phyloP scores from a whole-genome alignment of 1,140 invertebrate species.

The Anadara kagoshimensis region DNA sequence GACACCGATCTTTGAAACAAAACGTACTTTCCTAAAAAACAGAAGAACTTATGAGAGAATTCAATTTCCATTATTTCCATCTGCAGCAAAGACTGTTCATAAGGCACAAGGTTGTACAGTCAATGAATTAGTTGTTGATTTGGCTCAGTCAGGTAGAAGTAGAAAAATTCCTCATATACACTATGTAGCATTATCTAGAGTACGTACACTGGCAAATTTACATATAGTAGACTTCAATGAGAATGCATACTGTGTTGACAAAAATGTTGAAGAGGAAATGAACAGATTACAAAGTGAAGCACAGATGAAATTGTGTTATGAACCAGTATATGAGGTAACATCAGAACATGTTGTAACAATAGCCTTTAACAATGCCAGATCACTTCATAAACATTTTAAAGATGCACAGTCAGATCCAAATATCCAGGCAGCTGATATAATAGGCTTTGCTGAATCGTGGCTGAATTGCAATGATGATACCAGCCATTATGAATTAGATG shows the following conservation, averaged over 20 bases:
- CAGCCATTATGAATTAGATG: not conserved
- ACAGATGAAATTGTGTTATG: not conserved
- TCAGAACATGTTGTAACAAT: slow-evolving; percentile 5
- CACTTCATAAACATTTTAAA: slow-evolving; percentile 16
- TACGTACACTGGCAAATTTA: slow-evolving; percentile 5
- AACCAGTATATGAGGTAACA: slow-evolving; percentile 3
- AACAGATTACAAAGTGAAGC: slow-evolving; percentile 13
- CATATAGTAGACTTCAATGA: slow-evolving; percentile 27
- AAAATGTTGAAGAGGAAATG: slow-evolving; percentile 24
- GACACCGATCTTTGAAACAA: slow-evolving; percentile 32
- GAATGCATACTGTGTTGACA: slow-evolving; percentile 1
- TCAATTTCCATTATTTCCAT: slow-evolving; percentile 28
- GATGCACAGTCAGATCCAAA: slow-evolving; percentile 20
- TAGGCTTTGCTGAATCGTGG: slow-evolving; percentile 28
- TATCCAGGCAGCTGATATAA: slow-evolving; percentile 15
- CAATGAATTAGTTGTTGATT: slow-evolving; percentile 28
- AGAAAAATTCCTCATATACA: slow-evolving; percentile 30
- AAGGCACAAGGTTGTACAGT: slow-evolving; percentile 32
- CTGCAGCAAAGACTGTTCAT: slow-evolving; percentile 33
- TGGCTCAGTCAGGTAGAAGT: not conserved
- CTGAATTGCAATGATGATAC: slow-evolving; percentile 1
- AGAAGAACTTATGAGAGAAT: slow-evolving; percentile 27
- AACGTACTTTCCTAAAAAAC: slow-evolving; percentile 19
- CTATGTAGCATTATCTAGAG: slow-evolving; percentile 36
- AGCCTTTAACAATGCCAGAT: slow-evolving; percentile 31